Conservation (phyloP, 2,113 vertebrate species). For the Cyphomyrus discorhynchus region DNA sequence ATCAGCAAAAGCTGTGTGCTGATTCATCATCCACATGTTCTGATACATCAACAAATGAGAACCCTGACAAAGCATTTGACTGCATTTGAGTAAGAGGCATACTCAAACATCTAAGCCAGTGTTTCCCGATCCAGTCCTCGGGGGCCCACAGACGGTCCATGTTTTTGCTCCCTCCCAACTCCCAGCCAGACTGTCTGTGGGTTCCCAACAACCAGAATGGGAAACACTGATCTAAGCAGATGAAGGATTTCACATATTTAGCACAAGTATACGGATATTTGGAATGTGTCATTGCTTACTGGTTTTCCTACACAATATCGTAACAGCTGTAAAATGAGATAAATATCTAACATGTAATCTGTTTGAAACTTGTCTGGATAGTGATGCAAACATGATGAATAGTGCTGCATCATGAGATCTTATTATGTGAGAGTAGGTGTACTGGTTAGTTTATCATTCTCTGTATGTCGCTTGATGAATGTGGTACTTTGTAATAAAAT, state of each 20-base stretch:
- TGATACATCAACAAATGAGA: neutral
- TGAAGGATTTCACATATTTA: neutral
- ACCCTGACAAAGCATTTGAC: neutral
- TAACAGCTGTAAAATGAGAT: neutral
- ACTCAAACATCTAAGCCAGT: neutral
- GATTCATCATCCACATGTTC: conserved; percentile 10
- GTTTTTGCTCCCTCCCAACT: neutral
- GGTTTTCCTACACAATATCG: neutral
- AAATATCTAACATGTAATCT: neutral
- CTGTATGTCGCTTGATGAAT: conserved; percentile 13
- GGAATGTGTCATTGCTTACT: neutral
- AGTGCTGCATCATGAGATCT: neutral
- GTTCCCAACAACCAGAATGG: neutral
- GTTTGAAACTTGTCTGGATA: conserved; percentile 8
- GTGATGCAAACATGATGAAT: neutral
- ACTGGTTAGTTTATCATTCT: conserved; percentile 7
- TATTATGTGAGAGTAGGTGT: neutral
- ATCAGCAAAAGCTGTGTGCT: neutral
- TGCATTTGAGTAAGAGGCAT: neutral
- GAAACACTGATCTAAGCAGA: neutral
- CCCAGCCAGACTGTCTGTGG: neutral
- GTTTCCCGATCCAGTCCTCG: neutral
- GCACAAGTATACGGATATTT: neutral
- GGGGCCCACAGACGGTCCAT: neutral
- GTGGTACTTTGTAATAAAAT: conserved; percentile 16